Percentiles rank a stretch among this genome's conserved stretches.
Conservation (phyloP, 2,888 invertebrate genomes). For the Stegophylla sp. region DNA sequence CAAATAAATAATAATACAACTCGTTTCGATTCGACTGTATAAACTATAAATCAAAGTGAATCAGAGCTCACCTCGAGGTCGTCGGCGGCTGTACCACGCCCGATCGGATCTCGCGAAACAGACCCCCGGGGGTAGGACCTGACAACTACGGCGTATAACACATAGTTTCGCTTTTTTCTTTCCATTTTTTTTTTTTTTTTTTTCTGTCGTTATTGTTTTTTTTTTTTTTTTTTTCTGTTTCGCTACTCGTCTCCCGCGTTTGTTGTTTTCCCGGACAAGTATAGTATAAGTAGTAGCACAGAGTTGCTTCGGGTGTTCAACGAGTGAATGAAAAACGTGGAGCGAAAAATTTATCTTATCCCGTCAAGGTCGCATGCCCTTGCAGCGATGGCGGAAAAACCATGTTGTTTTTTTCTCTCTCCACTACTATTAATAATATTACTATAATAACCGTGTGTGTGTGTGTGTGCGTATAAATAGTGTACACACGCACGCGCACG, state of each 20-base stretch:
- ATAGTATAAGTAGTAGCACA: not conserved
- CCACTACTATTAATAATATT: not conserved
- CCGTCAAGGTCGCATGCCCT: slow-evolving; percentile 18
- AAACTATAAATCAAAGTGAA: not conserved
- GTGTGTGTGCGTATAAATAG: not conserved
- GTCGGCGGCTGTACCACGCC: slow-evolving; percentile 34
- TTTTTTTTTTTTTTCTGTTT: not conserved
- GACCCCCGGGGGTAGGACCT: slow-evolving; percentile 12
- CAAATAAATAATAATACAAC: not conserved
- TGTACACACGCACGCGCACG: not conserved
- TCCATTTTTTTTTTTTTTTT: slow-evolving; percentile 13
- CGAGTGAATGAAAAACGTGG: not conserved
- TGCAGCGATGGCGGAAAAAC: not conserved
- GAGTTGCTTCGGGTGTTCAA: not conserved
- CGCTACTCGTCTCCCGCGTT: not conserved
- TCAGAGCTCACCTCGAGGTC: slow-evolving; percentile 33
- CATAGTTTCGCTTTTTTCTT: not conserved
- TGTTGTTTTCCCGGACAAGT: too few relatives aligned
- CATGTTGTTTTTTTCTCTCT: slow-evolving; percentile 16
- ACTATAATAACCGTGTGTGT: not conserved
- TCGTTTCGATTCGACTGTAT: not conserved
- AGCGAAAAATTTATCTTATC: not conserved
- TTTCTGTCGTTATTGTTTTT: too few relatives aligned
- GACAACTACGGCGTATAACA: not conserved
- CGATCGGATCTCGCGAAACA: slow-evolving; percentile 34